A percentile compares a stretch with the other conserved stretches of the same genome.
phyloP scores from a whole-genome alignment of 2,888 invertebrate genomes.

The Drosophila pseudotakahashii region DNA sequence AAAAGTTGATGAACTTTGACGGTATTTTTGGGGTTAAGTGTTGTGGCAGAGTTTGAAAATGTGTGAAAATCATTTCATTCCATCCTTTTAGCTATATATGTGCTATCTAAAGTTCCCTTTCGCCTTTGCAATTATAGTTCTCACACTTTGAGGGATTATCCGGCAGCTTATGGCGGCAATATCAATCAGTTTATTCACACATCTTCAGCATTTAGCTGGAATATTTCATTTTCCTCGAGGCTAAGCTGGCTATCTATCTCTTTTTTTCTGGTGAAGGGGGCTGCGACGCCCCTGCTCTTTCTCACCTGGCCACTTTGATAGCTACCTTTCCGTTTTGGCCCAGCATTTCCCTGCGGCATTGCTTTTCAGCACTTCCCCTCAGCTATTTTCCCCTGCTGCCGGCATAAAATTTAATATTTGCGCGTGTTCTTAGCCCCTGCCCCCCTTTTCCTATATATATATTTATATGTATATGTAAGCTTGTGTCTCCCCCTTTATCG shows the following conservation, averaged over 20 bases:
- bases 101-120: background rate
- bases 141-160: slow-evolving; percentile 33
- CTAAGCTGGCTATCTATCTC: slow-evolving; percentile 12
- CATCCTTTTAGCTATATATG: background rate
- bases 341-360: slow-evolving; percentile 24
- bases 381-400: slow-evolving; percentile 26
- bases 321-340: slow-evolving; percentile 20
- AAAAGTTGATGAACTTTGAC: slow-evolving; percentile 38
- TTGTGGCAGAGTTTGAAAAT: slow-evolving; percentile 13
- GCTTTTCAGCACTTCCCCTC: slow-evolving; percentile 6
- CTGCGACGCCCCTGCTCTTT: background rate
- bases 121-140: slow-evolving; percentile 22
- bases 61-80: slow-evolving; percentile 23
- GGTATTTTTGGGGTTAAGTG: slow-evolving; percentile 32
- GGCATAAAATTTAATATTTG: slow-evolving; percentile 77
- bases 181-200: slow-evolving; percentile 43
- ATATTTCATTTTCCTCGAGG: slow-evolving; percentile 19
- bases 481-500: slow-evolving; percentile 45
- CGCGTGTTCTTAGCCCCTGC: slow-evolving; percentile 66
- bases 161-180: slow-evolving; percentile 32
- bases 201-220: slow-evolving; percentile 17
- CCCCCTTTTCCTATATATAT: slow-evolving; percentile 6
- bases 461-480: slow-evolving; percentile 20
- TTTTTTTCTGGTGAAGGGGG: too few species aligned
- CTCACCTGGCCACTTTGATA: slow-evolving; percentile 15